A percentile compares a stretch with the other conserved stretches of the same genome.
These are phyloP conservation scores for Actenoides hombroni DNA, from an alignment of 2,113 vertebrate species.

Conservation along the genomic window DNA sequence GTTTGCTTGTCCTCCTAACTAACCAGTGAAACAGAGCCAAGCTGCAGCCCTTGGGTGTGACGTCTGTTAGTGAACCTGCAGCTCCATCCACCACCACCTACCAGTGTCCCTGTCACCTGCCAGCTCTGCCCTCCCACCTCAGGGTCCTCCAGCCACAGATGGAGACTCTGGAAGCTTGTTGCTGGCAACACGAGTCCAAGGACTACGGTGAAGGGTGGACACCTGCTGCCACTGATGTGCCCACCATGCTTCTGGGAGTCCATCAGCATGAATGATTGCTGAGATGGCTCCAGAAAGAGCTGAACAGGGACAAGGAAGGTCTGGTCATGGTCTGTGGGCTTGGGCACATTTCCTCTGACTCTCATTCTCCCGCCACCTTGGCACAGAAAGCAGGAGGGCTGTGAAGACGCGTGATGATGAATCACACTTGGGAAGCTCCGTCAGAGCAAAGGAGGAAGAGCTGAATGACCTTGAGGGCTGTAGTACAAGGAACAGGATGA, in stretches of 20 bases:
- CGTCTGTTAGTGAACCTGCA: accelerated
- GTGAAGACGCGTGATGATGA: not conserved
- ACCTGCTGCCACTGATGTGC: accelerated
- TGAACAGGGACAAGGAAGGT: accelerated
- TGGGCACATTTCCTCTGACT: accelerated
- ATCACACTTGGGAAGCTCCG: not conserved
- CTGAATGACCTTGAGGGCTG: not conserved
- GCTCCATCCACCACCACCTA: not conserved
- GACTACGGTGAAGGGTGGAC: accelerated
- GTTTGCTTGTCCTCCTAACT: accelerated
- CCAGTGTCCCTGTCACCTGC: not conserved
- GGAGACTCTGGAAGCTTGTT: not conserved
- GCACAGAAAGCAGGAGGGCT: not conserved
- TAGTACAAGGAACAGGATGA: accelerated
- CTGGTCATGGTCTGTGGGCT: accelerated
- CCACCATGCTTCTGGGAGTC: accelerated
- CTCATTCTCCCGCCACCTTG: not conserved
- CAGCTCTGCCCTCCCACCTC: not conserved
- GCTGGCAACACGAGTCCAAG: not conserved
- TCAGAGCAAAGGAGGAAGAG: not conserved
- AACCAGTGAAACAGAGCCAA: accelerated
- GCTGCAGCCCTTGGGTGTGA: accelerated
- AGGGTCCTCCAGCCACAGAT: not conserved
- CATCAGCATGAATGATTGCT: accelerated
- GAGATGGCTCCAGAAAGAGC: accelerated